Base-by-base conservation (phyloP, 2,113 vertebrate genomes). In the Hypomesus transpacificus region DNA sequence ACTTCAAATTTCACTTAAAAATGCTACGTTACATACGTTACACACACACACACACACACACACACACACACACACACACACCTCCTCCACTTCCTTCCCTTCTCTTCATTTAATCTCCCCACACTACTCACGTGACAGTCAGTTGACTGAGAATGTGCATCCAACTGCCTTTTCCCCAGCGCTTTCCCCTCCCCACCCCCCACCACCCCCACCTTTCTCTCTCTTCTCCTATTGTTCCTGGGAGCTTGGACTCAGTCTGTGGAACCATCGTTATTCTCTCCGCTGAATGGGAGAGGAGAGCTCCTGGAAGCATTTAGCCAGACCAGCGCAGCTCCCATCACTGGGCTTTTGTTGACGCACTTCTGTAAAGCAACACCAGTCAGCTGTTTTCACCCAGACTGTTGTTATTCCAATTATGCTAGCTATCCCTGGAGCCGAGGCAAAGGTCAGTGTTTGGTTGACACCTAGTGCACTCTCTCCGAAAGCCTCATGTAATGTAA, bases 351-450 rank as follows among this genome's bases (percentile, higher is more conserved):
- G 77, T 68, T 77, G 84, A 63, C 3, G 22, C 5, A 56, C 46
- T 50, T 68, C 46, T 50, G 69, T 75, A 66, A 71, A 79, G 78
- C 70, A 78, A 76, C 59, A 18, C 73, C 67, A 74, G 80, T 88
- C 87, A 87, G 88, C 83, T 82, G 75, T 70, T 88, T 86, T 75
- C 76, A 69, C 62, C 61, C n/a, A 4, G 54, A 24, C 79, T 57
- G 73, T 87, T 85, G 75, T 82, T 75, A 75, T 76, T 70, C 63
- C 73, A 34, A 52, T 80, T 79, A 74, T 73, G 78, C 75, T 75
- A 59, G 80, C 76, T 76, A 78, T 75, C 58, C 54, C 69, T 75
- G 59, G 14, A 75, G 73, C 70, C 58, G 67, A 70, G 72, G 8
- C n/a, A 52, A 80, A 87, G 80, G 84, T 86, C 83, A 70, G 26